Percentiles rank a stretch among this genome's conserved stretches.
phyloP scores from a whole-genome alignment of 53 echinoderm and acorn worm species.

The Actinopyga echinites region DNA sequence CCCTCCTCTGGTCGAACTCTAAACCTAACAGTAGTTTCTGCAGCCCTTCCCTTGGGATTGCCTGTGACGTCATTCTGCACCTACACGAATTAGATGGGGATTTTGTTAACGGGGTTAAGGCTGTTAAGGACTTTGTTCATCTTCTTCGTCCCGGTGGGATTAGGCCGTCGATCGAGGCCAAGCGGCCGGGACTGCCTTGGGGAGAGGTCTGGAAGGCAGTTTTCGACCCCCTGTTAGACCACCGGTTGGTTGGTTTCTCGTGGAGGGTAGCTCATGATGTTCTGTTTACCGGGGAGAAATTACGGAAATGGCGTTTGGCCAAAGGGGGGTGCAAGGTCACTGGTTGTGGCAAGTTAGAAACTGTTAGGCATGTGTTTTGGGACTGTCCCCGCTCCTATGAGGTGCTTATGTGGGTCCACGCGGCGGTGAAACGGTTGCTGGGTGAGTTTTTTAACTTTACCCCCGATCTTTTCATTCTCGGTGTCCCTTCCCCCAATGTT shows the following conservation, averaged over 20 bases:
- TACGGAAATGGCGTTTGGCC: slow-evolving; percentile 17
- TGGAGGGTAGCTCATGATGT: slow-evolving; percentile 17
- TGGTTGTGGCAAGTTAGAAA: neutral
- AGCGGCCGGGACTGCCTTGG: slow-evolving; percentile 1
- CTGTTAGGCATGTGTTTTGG: slow-evolving; percentile 34
- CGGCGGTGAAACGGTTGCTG: neutral
- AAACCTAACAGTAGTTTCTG: slow-evolving; percentile 13
- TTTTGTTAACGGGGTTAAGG: neutral
- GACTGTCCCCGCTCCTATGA: slow-evolving; percentile 19
- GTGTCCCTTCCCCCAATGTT: neutral
- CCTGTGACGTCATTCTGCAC: neutral
- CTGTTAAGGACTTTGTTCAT: neutral
- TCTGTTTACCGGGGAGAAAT: slow-evolving; percentile 16
- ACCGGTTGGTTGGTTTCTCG: slow-evolving; percentile 13
- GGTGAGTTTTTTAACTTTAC: neutral
- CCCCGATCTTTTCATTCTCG: neutral
- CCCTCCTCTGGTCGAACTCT: slow-evolving; percentile 18
- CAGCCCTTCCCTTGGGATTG: neutral
- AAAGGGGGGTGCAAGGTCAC: slow-evolving; percentile 12
- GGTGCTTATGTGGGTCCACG: slow-evolving; percentile 20
- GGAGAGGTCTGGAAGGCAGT: neutral
- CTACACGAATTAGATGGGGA: neutral
- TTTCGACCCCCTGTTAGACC: slow-evolving; percentile 14
- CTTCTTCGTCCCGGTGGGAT: neutral
- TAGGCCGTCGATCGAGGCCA: slow-evolving; percentile 15